Conservation (phyloP, 1,140 invertebrate species). For the Drosophila takahashii region DNA sequence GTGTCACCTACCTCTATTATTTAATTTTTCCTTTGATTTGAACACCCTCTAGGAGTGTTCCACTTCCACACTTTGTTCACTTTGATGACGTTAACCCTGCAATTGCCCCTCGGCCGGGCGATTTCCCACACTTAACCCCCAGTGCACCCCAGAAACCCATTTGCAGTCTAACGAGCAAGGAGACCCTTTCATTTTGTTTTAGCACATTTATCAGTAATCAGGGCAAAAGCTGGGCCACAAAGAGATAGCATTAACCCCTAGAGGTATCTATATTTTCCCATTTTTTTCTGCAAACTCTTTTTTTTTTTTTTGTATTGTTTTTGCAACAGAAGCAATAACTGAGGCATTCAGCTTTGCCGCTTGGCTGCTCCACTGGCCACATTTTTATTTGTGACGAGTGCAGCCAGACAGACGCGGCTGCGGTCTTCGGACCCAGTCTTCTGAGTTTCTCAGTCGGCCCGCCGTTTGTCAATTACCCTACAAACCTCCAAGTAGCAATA, state of each 20-base stretch:
- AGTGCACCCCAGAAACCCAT: conserved; percentile 7
- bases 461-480: conserved; percentile 78
- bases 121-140: conserved; percentile 12
- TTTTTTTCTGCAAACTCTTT: conserved; percentile 14
- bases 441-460: conserved; percentile 28
- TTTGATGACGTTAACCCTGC: conserved; percentile 29
- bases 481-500: conserved; percentile 63
- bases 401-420: conserved; percentile 27
- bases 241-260: conserved; percentile 58
- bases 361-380: conserved; percentile 72
- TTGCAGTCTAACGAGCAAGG: conserved; percentile 34
- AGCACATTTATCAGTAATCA: conserved; percentile 74
- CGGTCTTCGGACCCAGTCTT: conserved; percentile 23
- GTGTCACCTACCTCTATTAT: background rate
- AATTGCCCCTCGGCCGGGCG: conserved; percentile 13
- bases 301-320: conserved; percentile 41
- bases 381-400: conserved; percentile 46
- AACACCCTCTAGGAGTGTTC: conserved; percentile 19
- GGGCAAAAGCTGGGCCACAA: conserved; percentile 51
- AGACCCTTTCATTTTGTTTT: conserved; percentile 43
- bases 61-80: conserved; percentile 35
- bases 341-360: conserved; percentile 68
- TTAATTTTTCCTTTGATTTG: background rate
- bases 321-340: conserved; percentile 60
- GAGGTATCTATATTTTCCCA: conserved; percentile 37